These are phyloP conservation scores for Drymodes brunneopygia DNA, from an alignment of 2,113 vertebrate genomes.

Conservation along the genomic window DNA sequence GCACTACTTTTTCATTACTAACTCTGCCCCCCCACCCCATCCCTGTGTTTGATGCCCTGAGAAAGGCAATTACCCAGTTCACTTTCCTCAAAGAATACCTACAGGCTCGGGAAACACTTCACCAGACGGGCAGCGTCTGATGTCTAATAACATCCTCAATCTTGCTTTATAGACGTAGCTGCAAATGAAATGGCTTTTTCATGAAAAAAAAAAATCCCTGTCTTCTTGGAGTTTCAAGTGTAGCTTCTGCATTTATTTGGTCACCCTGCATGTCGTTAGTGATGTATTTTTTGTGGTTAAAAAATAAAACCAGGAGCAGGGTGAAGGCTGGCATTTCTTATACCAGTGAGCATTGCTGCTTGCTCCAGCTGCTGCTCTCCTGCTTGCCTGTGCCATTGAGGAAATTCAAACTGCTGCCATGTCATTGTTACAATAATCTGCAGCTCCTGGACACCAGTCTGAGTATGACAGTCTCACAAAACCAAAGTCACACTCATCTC, in stretches of 20 bases:
- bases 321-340: background rate
- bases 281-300: background rate
- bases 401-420: background rate
- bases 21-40: background rate
- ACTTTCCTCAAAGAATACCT: conserved; percentile 13
- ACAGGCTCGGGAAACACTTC: background rate
- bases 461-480: background rate
- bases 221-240: background rate
- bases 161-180: background rate
- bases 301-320: background rate
- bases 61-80: conserved; percentile 50
- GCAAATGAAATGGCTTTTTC: background rate
- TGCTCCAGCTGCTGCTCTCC: background rate
- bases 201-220: background rate
- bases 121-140: background rate
- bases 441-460: background rate
- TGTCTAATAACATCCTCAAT: conserved; percentile 22
- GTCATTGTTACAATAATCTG: conserved; percentile 1
- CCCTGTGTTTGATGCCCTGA: conserved; percentile 20
- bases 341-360: background rate
- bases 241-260: background rate
- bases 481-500: background rate
- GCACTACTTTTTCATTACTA: background rate
- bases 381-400: background rate
- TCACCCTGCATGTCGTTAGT: background rate